Base-by-base conservation (phyloP, 2,797 vertebrate genomes). In the Arctocebus calabarensis region DNA sequence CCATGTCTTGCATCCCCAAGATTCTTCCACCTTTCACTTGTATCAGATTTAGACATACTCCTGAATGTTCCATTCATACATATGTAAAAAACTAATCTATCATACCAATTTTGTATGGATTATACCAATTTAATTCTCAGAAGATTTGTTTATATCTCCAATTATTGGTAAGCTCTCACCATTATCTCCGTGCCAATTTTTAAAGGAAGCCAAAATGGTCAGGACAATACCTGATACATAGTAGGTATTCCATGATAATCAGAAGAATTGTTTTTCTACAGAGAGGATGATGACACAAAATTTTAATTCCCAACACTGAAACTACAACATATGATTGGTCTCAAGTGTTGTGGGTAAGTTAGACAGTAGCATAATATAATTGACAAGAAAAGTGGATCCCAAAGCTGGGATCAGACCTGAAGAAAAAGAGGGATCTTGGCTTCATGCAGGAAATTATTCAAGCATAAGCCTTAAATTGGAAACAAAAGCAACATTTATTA, bases 241-340 rank as follows among this genome's bases (percentile, higher is more conserved):
- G 40, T 20, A 57, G n/a, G n/a, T 27, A 32, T 13, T 91, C 43
- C n/a, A 4, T 52, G 23, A 48, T 59, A 59, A 84, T 61, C 7
- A 16, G 7, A 81, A 66, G 34, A 95, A 5, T 43, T 74, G 8
- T 48, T 95, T 84, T 95, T 91, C 29, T 19, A 2, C 14, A 34
- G 25, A 34, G 25, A 34, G 79, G n/a, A 19, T 96, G 45, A 64
- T 86, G 25, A 94, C 83, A 73, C 29, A 22, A 25, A 48, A 81
- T 59, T 95, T 90, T 86, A 94, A 95, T 95, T 94, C 43, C 22
- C 13, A 88, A 55, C 11, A 13, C 71, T 55, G 37, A 37, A 94
- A 81, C 88, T 22, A 61, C 45, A 11, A 79, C 62, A 61, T 86
- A 79, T 40, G 25, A 27, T 57, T 91, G 29, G 74, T 32, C 16